A percentile compares a stretch with the other conserved stretches of the same genome.
Evolutionary conservation across 2,797 vertebrate genomes (phyloP).

Genomic region (Galagoides demidoff): DNA sequence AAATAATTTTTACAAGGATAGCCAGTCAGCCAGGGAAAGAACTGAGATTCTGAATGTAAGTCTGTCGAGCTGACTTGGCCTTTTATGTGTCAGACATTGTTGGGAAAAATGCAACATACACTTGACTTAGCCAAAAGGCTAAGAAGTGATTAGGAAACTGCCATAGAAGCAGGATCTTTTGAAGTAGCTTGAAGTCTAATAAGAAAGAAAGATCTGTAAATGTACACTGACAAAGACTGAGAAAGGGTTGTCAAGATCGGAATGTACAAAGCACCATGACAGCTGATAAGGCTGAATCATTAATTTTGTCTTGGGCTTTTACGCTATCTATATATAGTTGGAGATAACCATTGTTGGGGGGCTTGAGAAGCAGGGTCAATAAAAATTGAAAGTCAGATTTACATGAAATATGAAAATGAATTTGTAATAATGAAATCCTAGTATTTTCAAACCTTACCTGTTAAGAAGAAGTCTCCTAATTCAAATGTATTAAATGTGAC

Average conservation of each 20-base stretch:
- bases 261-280: not conserved
- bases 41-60: not conserved
- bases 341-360: not conserved
- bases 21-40: not conserved
- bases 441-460: conserved; percentile 24
- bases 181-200: not conserved
- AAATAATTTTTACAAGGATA: not conserved
- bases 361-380: conserved; percentile 17
- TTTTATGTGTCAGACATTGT: not conserved
- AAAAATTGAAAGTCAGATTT: conserved; percentile 33
- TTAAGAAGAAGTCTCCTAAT: not conserved
- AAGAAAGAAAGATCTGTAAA: not conserved
- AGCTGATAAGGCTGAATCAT: not conserved
- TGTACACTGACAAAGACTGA: not conserved
- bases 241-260: not conserved
- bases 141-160: too few relatives aligned
- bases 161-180: not conserved
- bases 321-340: not conserved
- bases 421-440: conserved; percentile 20
- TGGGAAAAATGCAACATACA: not conserved
- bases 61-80: not conserved
- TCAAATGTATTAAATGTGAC: not conserved
- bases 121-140: too few relatives aligned
- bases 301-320: not conserved
- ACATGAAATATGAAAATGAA: not conserved